Conservation (phyloP, 1,140 invertebrate species). For the Daktulosphaira vitifoliae region DNA sequence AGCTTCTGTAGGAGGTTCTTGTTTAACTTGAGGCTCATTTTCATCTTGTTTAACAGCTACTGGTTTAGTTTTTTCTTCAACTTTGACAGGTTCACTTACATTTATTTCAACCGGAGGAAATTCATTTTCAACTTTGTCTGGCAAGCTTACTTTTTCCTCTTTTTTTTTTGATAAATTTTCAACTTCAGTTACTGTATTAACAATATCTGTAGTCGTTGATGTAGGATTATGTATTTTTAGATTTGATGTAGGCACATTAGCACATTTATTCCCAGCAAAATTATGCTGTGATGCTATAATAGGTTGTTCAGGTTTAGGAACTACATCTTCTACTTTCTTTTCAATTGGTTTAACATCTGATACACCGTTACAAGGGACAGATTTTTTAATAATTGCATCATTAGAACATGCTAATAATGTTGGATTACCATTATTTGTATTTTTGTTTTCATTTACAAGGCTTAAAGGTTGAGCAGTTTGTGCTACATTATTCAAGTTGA, state of each 20-base stretch:
- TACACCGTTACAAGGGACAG: constrained; percentile 18
- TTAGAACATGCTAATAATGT: background rate
- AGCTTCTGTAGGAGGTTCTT: constrained; percentile 5
- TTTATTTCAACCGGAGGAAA: background rate
- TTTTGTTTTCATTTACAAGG: constrained; percentile 25
- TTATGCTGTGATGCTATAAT: background rate
- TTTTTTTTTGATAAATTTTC: constrained; percentile 24
- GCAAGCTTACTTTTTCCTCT: constrained; percentile 14
- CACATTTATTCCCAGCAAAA: background rate
- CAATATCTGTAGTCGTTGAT: too few relatives aligned
- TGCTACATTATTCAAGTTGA: constrained; percentile 14
- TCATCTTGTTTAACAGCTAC: constrained; percentile 1
- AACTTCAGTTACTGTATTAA: too few relatives aligned
- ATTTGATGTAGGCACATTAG: background rate
- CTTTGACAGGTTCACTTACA: background rate
- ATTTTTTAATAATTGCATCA: constrained; percentile 20
- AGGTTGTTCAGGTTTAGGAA: constrained; percentile 18
- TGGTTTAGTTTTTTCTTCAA: background rate
- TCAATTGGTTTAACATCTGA: constrained; percentile 7
- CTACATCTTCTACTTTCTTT: background rate
- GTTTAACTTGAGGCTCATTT: background rate
- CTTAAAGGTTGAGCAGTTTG: constrained; percentile 26
- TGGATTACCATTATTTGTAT: background rate
- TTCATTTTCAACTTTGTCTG: background rate
- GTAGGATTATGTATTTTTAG: background rate